Conservation (phyloP, 2,113 vertebrate genomes). For the Macrotus californicus region DNA sequence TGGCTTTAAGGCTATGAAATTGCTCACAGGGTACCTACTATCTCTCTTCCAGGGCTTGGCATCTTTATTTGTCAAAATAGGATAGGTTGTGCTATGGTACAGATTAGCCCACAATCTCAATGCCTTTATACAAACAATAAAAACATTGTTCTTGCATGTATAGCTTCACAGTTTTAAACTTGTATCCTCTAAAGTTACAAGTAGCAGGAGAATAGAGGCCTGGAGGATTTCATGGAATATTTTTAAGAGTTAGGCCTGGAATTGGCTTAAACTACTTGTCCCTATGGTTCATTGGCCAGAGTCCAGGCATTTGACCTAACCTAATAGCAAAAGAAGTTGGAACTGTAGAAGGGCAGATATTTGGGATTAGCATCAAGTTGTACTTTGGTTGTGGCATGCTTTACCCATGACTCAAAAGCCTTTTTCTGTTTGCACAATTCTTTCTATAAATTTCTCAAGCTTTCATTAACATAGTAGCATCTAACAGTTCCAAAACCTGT, state of each 20-base stretch:
- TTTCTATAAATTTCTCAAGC: not conserved
- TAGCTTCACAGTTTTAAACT: not conserved
- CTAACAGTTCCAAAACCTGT: not conserved
- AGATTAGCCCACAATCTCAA: not conserved
- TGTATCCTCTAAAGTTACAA: not conserved
- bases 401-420: not conserved
- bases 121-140: not conserved
- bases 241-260: not conserved
- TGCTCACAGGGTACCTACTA: not conserved
- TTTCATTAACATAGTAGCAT: not conserved
- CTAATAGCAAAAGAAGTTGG: not conserved
- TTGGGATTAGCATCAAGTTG: not conserved
- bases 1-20: not conserved
- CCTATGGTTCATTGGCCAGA: not conserved
- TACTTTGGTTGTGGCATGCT: not conserved
- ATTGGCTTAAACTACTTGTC: not conserved
- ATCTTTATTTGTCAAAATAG: not conserved
- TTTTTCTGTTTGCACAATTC: not conserved
- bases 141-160: not conserved
- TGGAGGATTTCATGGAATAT: not conserved
- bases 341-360: not conserved
- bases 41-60: not conserved
- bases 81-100: not conserved
- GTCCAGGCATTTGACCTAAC: not conserved
- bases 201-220: not conserved